These are phyloP conservation scores for Poecilia picta DNA, from an alignment of 2,797 vertebrate species.

Conservation along the genomic window DNA sequence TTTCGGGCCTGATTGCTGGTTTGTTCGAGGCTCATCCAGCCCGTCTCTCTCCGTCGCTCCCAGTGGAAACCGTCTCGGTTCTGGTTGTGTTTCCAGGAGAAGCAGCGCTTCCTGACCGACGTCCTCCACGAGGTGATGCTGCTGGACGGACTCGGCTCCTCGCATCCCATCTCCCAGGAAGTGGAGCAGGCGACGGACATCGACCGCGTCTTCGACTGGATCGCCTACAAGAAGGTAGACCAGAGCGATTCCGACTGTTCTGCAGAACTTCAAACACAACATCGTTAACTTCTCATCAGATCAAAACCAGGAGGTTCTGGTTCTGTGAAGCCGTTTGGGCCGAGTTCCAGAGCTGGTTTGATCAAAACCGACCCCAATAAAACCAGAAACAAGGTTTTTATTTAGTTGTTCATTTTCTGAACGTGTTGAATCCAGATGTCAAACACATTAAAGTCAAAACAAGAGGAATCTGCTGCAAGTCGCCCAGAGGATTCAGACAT, in stretches of 20 bases:
- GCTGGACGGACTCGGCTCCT: constrained; percentile 91
- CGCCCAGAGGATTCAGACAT: too few relatives aligned
- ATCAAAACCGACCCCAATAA: background rate
- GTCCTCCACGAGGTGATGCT: constrained; percentile 98
- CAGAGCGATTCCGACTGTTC: background rate
- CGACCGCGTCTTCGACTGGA: constrained; percentile 97
- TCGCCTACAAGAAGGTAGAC: constrained; percentile 94
- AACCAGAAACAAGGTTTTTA: background rate
- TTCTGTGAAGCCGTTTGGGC: background rate
- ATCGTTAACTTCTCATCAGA: background rate
- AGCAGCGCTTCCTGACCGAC: constrained; percentile 96
- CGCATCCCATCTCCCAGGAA: constrained; percentile 97
- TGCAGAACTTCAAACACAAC: too few relatives aligned
- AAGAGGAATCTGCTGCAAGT: background rate
- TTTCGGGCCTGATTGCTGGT: too few relatives aligned
- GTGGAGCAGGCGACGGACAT: constrained; percentile 93
- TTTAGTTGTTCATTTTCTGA: background rate
- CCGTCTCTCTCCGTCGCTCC: background rate
- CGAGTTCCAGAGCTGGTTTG: too few relatives aligned
- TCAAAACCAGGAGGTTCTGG: background rate
- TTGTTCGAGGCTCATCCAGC: too few relatives aligned
- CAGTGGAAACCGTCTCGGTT: background rate
- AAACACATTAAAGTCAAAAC: background rate
- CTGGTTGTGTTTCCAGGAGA: constrained; percentile 83
- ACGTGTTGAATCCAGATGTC: too few relatives aligned